Evolutionary conservation across 2,113 vertebrate genomes (phyloP).

Genomic region (Myotis brandtii): DNA sequence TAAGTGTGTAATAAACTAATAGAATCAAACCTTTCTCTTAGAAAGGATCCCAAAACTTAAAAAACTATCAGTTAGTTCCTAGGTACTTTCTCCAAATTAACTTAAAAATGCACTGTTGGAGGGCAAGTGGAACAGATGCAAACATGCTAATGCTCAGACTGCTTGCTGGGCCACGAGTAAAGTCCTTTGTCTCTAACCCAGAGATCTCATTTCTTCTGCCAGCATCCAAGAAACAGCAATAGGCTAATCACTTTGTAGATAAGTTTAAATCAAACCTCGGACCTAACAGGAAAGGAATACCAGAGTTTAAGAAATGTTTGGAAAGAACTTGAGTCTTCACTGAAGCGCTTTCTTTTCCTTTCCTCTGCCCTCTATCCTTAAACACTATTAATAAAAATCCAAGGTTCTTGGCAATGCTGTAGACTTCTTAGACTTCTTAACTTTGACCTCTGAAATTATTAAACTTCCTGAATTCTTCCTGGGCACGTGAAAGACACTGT

Average conservation of each 20-base stretch:
- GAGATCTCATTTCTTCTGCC: not conserved
- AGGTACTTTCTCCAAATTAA: not conserved
- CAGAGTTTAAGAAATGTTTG: slow-evolving; percentile 21
- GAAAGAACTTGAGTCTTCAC: not conserved
- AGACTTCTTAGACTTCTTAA: slow-evolving; percentile 57
- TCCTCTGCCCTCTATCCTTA: not conserved
- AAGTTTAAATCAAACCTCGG: not conserved
- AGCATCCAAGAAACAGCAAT: not conserved
- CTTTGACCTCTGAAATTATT: slow-evolving; percentile 3
- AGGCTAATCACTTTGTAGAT: not conserved
- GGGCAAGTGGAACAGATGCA: not conserved
- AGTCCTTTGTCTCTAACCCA: not conserved
- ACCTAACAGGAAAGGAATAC: not conserved
- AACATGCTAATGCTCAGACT: too few species aligned
- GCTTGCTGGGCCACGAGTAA: not conserved
- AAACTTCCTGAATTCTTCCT: slow-evolving; percentile 48
- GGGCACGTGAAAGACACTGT: not conserved
- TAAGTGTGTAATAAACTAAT: not conserved
- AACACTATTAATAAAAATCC: not conserved
- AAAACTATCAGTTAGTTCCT: slow-evolving; percentile 5
- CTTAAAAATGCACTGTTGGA: not conserved
- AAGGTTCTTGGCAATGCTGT: slow-evolving; percentile 45
- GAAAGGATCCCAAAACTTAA: not conserved
- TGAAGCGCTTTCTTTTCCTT: not conserved
- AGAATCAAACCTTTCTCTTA: not conserved